Percentiles rank a stretch among this genome's conserved stretches.
Conservation (phyloP, 2,113 vertebrate genomes). For the Elgaria multicarinata region DNA sequence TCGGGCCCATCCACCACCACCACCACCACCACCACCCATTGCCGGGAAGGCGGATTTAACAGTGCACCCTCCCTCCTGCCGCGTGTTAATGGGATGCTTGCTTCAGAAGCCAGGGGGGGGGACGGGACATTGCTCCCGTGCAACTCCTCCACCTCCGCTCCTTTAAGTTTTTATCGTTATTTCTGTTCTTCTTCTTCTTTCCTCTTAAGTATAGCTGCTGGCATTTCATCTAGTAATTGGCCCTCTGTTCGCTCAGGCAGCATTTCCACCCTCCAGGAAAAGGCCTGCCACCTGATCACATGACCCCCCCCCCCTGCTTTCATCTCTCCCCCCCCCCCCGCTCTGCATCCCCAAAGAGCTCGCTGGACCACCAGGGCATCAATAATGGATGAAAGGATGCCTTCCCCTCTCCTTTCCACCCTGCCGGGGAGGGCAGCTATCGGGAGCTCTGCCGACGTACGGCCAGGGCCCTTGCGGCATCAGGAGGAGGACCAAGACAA, state of each 20-base stretch:
- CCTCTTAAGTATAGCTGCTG: constrained; percentile 22
- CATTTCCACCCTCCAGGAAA: background rate
- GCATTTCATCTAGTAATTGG: constrained; percentile 21
- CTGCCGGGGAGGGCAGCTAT: background rate
- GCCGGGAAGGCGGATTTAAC: accelerated
- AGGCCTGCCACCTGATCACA: background rate
- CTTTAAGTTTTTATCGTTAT: no score
- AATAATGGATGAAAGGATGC: constrained; percentile 31
- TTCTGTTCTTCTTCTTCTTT: background rate
- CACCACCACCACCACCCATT: accelerated
- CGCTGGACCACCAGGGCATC: background rate
- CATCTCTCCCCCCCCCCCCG: background rate
- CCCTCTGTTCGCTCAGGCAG: background rate
- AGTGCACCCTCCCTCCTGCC: background rate
- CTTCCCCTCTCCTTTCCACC: background rate
- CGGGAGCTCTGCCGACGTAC: background rate
- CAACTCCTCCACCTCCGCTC: background rate
- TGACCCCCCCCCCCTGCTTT: background rate
- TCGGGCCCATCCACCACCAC: background rate
- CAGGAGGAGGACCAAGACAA: no score
- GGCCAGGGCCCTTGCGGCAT: accelerated
- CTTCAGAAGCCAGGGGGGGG: background rate
- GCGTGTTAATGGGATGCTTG: constrained; percentile 5
- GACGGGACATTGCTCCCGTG: background rate
- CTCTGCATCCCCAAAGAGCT: background rate